Evolutionary conservation across 2,888 invertebrate genomes (phyloP), one percentile per base, ranked within the genome.

Genomic region (Aleiodes testaceus): DNA sequence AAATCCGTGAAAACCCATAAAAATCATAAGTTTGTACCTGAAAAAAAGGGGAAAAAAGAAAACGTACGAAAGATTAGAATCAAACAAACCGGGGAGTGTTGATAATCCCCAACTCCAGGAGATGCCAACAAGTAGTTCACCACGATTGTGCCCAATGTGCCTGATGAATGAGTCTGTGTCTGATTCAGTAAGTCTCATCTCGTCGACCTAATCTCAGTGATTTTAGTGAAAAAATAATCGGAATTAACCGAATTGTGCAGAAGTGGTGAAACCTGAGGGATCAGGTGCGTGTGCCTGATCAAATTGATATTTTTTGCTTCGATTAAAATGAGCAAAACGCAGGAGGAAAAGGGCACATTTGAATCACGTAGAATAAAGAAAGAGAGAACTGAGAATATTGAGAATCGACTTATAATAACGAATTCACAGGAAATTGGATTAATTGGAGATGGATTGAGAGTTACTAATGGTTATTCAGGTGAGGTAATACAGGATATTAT

Each of bases 321-420:
- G 36, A 36, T 36, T 36, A 36, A 59, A 44, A 63, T 63, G 63
- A 63, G 45, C 45, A 77, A 78, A 66, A 74, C 69, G 70, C 78
- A 74, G 72, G 77, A 80, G 77, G 73, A 53, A 42, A 49, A 63
- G 12, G 36, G 20, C 53, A 55, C 61, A 16, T 74, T 77, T 63
- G 84, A 84, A 66, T 79, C 81, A 70, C 81, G 80, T 73, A 83
- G 81, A 73, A 84, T 85, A 72, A 86, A 86, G 69, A 85, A 81
- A 72, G 85, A 85, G 73, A 78, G 72, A 70, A 74, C 69, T 72
- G 81, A 78, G 72, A 72, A 77, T 72, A 72, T 70, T 11, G 55
- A 47, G 2, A 55, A 59, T 70, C 36, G 36, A 2, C 36, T 36
- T 2, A 36, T 36, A 6, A 6, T 36, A 36, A 36, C 36, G 36